Conservation (phyloP, 2,797 vertebrate genomes). For the Bradypus variegatus region DNA sequence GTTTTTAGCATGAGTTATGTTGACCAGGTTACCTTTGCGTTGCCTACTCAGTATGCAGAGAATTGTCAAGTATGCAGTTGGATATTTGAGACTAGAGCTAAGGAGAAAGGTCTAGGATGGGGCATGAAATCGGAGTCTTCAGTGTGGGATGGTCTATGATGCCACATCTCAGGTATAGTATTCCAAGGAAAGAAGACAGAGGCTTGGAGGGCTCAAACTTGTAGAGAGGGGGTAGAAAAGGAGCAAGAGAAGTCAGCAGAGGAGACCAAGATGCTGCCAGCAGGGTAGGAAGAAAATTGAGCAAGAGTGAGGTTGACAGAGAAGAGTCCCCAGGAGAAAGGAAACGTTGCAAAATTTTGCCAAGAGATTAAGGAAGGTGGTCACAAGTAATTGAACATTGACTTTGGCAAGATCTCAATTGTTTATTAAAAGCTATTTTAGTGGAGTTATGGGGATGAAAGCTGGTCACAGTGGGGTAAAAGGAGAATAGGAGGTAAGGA, state of each 20-base stretch:
- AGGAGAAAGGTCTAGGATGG: neutral
- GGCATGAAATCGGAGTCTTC: neutral
- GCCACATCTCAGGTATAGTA: neutral
- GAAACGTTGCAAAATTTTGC: neutral
- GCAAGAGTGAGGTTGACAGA: neutral
- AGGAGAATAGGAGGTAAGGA: neutral
- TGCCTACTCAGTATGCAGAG: neutral
- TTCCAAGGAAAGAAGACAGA: neutral
- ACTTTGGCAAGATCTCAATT: neutral
- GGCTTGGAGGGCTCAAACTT: neutral
- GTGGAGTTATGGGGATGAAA: neutral
- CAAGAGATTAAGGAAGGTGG: neutral
- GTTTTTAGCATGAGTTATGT: neutral
- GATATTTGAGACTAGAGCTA: neutral
- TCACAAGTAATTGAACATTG: neutral
- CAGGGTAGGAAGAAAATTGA: neutral
- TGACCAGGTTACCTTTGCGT: neutral
- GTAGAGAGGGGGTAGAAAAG: neutral
- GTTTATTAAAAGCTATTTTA: neutral
- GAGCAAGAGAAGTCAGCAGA: neutral
- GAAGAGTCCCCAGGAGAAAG: neutral
- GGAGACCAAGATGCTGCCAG: neutral
- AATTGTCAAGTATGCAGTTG: no score
- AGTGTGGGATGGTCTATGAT: neutral
- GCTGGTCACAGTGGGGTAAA: neutral